Conservation (phyloP, 2,797 vertebrate species). For the Lerista edwardsae region DNA sequence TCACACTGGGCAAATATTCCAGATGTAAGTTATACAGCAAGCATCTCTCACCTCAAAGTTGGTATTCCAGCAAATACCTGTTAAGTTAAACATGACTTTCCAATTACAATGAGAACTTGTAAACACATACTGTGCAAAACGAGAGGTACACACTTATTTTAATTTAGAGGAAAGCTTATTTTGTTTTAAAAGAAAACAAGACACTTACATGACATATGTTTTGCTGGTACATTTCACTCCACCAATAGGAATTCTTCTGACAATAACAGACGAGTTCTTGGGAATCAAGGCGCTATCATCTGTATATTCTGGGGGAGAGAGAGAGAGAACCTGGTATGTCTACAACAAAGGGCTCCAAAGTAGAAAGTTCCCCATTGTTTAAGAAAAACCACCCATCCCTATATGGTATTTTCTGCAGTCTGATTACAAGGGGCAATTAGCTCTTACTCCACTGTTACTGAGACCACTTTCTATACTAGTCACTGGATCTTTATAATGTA, state of each 20-base stretch:
- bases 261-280: constrained; percentile 95
- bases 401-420: background rate
- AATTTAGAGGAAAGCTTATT: background rate
- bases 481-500: background rate
- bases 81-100: background rate
- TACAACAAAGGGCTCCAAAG: background rate
- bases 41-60: background rate
- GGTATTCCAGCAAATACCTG: background rate
- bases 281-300: constrained; percentile 87
- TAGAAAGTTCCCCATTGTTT: background rate
- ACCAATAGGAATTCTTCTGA: constrained; percentile 90
- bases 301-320: constrained; percentile 85
- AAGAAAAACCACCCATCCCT: background rate
- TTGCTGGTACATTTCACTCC: constrained; percentile 89
- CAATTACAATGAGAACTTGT: background rate
- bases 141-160: background rate
- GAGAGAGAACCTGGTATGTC: constrained; percentile 10
- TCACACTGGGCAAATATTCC: background rate
- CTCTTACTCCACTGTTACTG: background rate
- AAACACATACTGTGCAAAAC: background rate
- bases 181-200: background rate
- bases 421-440: background rate
- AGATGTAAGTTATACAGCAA: background rate
- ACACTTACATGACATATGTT: constrained; percentile 88
- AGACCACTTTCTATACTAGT: background rate